Evolutionary conservation across 2,797 vertebrate genomes (phyloP), one percentile per base, ranked within the genome.

Genomic region (Crypturellus tataupa): DNA sequence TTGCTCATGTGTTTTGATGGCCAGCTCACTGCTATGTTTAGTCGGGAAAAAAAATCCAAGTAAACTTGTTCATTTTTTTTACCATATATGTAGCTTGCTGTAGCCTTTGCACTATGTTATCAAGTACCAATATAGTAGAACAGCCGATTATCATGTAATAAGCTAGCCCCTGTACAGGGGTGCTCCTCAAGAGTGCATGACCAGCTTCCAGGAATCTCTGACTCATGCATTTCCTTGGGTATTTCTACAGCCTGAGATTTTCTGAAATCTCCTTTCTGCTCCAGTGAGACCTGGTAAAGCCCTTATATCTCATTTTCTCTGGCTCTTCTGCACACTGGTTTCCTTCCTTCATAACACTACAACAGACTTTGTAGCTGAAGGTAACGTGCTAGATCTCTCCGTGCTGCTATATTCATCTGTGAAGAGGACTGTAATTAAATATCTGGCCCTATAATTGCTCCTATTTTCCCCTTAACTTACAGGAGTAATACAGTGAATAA

Each of bases 101-200:
- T 37, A 87, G 11, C 31, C 33, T 72, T 78, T 84, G 27, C 67
- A 40, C 55, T 56, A 31, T 31, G 19, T 55, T 76, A n/a, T 86
- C 70, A 55, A 62, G 44, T 33, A 21, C 19, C 10, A n/a, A 15
- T 64, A 24, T 4, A 6, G 4, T 7, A 56, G 51, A 77, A 73
- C 3, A 24, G 33, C 9, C 86, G 39, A 29, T 15, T 88, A 53
- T 16, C 20, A 18, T 49, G 27, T 69, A 49, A 35, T 35, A 33
- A 5, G n/a, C 33, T n/a, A 24, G 16, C 60, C 53, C 58, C 81
- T 85, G 24, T 17, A 4, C 5, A 39, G 6, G 39, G 49, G 18
- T 19, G 20, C 3, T 1, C 18, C 1, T 2, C 23, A 12, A 12
- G 27, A 14, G 20, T 42, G 1, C 5, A 7, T 69, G 6, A 51